phyloP scores from a whole-genome alignment of 2,113 vertebrate genomes.

The Beaufortia kweichowensis region DNA sequence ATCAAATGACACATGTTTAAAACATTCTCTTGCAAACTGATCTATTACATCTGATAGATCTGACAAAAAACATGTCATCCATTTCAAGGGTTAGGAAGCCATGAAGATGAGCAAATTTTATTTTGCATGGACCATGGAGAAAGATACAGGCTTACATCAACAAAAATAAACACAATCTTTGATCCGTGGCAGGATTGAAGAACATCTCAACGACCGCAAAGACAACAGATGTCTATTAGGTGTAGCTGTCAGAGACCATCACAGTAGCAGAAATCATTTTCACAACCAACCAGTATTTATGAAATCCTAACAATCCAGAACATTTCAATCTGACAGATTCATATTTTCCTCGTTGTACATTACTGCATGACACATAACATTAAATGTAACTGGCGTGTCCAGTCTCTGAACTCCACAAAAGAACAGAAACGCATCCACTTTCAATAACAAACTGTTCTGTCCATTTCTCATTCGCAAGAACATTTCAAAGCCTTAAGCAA shows the following conservation, averaged over 20 bases:
- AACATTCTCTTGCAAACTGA: not conserved
- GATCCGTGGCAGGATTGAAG: no score
- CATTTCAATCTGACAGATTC: conserved; percentile 61
- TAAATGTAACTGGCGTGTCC: conserved; percentile 59
- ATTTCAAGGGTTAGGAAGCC: conserved; percentile 55
- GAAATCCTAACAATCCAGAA: conserved; percentile 68
- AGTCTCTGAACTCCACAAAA: conserved; percentile 68
- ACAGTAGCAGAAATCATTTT: not conserved
- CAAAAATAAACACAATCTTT: no score
- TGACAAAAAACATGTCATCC: conserved; percentile 48
- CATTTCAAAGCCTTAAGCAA: conserved; percentile 15
- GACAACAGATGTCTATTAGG: no score
- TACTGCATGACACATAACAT: conserved; percentile 65
- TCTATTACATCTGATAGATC: not conserved
- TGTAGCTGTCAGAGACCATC: no score
- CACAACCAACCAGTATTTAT: conserved; percentile 6
- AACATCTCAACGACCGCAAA: no score
- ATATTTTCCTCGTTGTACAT: conserved; percentile 62
- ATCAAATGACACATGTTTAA: not conserved
- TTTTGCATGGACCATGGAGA: not conserved
- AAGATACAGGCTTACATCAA: not conserved
- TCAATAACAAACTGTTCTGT: conserved; percentile 45
- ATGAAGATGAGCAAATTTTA: not conserved
- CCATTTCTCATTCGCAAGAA: not conserved
- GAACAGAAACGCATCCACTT: conserved; percentile 63